phyloP scores from a whole-genome alignment of 2,888 invertebrate species.

The Subacronicta megacephala region DNA sequence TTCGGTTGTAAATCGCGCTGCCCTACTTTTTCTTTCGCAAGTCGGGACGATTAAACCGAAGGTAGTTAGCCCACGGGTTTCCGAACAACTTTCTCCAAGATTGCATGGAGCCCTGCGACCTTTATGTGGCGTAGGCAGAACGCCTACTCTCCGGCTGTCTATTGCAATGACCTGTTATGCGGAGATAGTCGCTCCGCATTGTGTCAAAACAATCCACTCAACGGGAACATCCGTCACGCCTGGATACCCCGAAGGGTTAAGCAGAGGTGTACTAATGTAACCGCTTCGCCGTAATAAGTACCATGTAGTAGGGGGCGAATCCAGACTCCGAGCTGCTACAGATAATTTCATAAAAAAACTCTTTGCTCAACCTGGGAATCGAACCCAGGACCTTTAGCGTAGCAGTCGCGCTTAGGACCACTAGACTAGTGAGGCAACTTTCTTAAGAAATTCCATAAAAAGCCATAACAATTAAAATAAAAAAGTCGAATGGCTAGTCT shows the following conservation, averaged over 20 bases:
- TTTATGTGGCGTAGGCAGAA: constrained; percentile 31
- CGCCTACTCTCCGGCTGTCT: constrained; percentile 44
- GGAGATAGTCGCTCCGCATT: neutral
- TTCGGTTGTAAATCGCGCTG: neutral
- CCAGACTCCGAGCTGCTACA: too few relatives aligned
- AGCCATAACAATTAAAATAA: neutral
- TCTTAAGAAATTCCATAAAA: neutral
- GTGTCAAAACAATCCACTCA: too few relatives aligned
- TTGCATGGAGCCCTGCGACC: constrained; percentile 46
- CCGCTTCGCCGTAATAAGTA: too few relatives aligned
- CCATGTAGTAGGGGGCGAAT: too few relatives aligned
- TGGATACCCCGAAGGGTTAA: too few relatives aligned
- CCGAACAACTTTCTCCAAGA: constrained; percentile 47
- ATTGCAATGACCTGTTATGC: neutral
- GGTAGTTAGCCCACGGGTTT: constrained; percentile 19
- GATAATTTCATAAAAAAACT: too few relatives aligned
- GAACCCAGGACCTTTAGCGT: too few relatives aligned
- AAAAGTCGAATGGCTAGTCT: constrained; percentile 7
- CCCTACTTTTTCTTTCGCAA: constrained; percentile 26
- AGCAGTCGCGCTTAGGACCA: too few relatives aligned
- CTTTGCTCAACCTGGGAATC: too few relatives aligned
- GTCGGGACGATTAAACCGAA: constrained; percentile 16
- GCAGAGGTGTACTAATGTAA: too few relatives aligned
- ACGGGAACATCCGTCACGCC: too few relatives aligned
- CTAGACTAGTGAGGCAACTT: too few relatives aligned